Conservation (phyloP, 2,797 vertebrate genomes). For the Lithobates pipiens region DNA sequence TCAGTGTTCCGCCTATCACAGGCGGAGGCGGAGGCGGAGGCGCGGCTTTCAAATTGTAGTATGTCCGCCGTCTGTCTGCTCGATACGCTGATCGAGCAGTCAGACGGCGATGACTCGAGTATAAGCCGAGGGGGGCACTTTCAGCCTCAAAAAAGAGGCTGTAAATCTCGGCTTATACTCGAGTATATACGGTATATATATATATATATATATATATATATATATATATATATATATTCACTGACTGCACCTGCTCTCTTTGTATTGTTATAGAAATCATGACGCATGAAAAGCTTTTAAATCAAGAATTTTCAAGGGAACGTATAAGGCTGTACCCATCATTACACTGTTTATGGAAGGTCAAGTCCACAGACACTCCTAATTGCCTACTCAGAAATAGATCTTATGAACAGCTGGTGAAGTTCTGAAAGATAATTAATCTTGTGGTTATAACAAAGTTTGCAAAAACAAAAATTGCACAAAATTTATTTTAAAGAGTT, state of each 20-base stretch:
- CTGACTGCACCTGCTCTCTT: background rate
- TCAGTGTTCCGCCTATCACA: too few relatives aligned
- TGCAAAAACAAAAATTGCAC: background rate
- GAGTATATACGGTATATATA: too few relatives aligned
- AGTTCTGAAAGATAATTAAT: background rate
- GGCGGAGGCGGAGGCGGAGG: too few relatives aligned
- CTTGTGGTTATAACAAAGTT: background rate
- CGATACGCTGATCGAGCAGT: too few relatives aligned
- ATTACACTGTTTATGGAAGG: background rate
- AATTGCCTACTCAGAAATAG: background rate
- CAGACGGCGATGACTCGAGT: too few relatives aligned
- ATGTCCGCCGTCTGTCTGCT: too few relatives aligned
- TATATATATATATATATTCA: too few relatives aligned
- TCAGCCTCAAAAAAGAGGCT: too few relatives aligned
- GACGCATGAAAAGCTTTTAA: background rate
- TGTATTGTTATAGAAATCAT: background rate
- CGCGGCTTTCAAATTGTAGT: too few relatives aligned
- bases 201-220: too few relatives aligned
- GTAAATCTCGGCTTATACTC: too few relatives aligned
- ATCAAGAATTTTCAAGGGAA: background rate
- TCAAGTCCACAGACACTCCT: background rate
- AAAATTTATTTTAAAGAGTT: background rate
- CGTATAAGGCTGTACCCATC: background rate
- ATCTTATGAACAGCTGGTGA: background rate
- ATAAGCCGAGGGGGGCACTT: too few relatives aligned